Base-by-base conservation (phyloP, 2,113 vertebrate species). In the Bos javanicus region DNA sequence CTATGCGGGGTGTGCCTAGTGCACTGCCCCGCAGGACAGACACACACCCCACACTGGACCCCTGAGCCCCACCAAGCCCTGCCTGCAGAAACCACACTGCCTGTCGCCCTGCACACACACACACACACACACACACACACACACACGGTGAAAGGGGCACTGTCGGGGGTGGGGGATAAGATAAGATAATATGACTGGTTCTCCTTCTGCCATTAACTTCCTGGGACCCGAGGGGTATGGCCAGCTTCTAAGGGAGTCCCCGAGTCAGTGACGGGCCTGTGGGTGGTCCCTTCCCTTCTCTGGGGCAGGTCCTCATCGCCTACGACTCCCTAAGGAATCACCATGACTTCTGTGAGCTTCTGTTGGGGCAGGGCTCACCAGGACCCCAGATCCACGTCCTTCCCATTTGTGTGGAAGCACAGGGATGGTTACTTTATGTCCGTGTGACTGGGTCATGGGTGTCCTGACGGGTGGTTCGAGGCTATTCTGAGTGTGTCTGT, bases 211-310 rank as follows among this genome's bases (percentile, higher is more conserved):
- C 16, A 19, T 21, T 52, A 26, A 57, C 33, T 3, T 56, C 17
- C n/a, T n/a, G 67, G 78, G 64, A 13, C n/a, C 33, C 0, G 7
- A 36, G 52, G n/a, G 28, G 59, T 26, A 39, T 1, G 60, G 52
- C n/a, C 4, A 7, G 30, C 8, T 36, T 50, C 30, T 82, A 15
- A 12, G 10, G 12, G 50, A 64, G 30, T 7, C 3, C 54, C n/a
- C 7, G 11, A 9, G 28, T 5, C 1, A 7, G 39, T 1, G 30
- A 28, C 0, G 0, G 13, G 50, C 48, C 59, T 39, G 17, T 0
- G 43, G 52, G 52, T 36, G 26, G 3, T 25, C 19, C 62, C 21
- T 8, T 16, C 14, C 48, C 30, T 13, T 39, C 28, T 39, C 48
- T 0, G 14, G 39, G 48, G 3, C 54, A 7, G 30, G 7, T 43